phyloP scores from a whole-genome alignment of 2,888 invertebrate genomes.

The Synergus umbraculus region DNA sequence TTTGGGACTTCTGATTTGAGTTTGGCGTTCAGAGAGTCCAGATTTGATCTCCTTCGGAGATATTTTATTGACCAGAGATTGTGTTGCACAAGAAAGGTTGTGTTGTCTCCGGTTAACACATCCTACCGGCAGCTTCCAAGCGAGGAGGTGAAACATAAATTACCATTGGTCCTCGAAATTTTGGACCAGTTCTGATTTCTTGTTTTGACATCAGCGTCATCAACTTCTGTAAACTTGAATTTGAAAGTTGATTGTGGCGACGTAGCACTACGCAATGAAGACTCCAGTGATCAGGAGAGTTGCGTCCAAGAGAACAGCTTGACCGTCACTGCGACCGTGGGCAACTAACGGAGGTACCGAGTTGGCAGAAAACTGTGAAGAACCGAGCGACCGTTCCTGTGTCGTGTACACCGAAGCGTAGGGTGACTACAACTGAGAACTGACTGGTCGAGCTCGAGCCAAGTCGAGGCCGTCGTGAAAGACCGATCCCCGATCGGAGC shows the following conservation, averaged over 20 bases:
- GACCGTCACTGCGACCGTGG: constrained; percentile 59
- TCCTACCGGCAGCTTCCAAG: constrained; percentile 25
- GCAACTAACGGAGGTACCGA: constrained; percentile 43
- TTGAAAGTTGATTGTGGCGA: constrained; percentile 53
- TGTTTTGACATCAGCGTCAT: constrained; percentile 1
- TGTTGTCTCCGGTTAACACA: constrained; percentile 31
- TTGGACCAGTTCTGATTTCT: constrained; percentile 1
- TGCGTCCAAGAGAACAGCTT: constrained; percentile 56
- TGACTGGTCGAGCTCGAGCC: constrained; percentile 45
- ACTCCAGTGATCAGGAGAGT: constrained; percentile 37
- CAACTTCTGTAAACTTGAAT: constrained; percentile 44
- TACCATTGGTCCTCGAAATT: neutral
- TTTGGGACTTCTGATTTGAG: constrained; percentile 23
- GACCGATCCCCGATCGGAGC: constrained; percentile 55
- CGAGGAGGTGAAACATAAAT: constrained; percentile 20
- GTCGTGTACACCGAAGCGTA: constrained; percentile 49
- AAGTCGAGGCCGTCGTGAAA: constrained; percentile 54
- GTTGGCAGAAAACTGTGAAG: constrained; percentile 39
- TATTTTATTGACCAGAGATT: neutral
- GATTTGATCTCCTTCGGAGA: constrained; percentile 3
- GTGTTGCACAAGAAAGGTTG: constrained; percentile 27
- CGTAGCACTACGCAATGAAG: constrained; percentile 54
- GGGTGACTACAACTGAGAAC: constrained; percentile 52
- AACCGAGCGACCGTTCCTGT: constrained; percentile 45
- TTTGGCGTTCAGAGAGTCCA: constrained; percentile 29